These are phyloP conservation scores for Nephila pilipes DNA, from an alignment of 1,140 invertebrate genomes.

Conservation along the genomic window DNA sequence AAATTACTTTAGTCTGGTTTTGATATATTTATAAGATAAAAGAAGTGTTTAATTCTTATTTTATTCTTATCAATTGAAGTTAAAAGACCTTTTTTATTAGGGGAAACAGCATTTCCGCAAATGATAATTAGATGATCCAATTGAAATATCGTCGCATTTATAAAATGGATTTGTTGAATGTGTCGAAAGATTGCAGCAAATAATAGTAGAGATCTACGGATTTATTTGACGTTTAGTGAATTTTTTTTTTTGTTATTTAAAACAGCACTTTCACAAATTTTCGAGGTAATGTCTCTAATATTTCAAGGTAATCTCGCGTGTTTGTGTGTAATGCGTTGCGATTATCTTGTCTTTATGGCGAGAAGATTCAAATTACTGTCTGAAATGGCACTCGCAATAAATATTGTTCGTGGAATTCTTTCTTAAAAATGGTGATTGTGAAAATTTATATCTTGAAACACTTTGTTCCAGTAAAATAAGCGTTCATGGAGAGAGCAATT, in stretches of 20 bases:
- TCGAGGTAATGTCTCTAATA: slow-evolving; percentile 53
- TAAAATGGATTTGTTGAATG: neutral
- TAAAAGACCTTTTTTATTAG: neutral
- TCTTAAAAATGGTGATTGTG: slow-evolving; percentile 19
- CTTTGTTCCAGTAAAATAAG: neutral
- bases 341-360: slow-evolving; percentile 39
- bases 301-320: slow-evolving; percentile 59
- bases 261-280: slow-evolving; percentile 51
- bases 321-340: slow-evolving; percentile 19
- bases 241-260: neutral
- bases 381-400: neutral
- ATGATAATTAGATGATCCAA: slow-evolving; percentile 28
- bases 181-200: neutral
- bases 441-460: neutral
- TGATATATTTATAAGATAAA: neutral
- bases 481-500: too few relatives aligned
- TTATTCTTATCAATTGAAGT: neutral
- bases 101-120: neutral
- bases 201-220: neutral
- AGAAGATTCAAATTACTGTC: slow-evolving; percentile 19
- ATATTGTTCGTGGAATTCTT: neutral
- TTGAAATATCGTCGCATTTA: slow-evolving; percentile 47
- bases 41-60: neutral
- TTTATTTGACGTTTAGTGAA: slow-evolving; percentile 50
- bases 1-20: neutral